Conservation (phyloP, 2,113 vertebrate genomes). For the Salminus brasiliensis region DNA sequence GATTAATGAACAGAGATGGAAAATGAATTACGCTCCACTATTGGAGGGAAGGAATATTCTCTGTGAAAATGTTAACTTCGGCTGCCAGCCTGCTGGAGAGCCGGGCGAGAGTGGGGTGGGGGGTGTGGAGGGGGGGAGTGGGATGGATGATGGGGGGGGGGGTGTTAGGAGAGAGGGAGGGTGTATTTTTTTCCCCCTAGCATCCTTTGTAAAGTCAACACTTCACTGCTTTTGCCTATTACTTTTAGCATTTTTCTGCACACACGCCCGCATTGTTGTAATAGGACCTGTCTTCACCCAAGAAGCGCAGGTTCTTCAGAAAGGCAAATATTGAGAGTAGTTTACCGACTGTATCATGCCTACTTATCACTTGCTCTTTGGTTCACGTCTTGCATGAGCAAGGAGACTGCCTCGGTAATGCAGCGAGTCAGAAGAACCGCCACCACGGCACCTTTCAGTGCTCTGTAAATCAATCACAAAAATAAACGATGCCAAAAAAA, state of each 20-base stretch:
- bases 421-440: neutral
- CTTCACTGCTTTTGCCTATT: conserved; percentile 97
- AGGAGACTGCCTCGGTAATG: neutral
- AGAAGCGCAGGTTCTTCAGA: conserved; percentile 10
- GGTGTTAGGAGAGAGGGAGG: conserved; percentile 44
- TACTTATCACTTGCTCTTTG: neutral
- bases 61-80: conserved; percentile 98
- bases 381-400: neutral
- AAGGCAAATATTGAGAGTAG: conserved; percentile 30
- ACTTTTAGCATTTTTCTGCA: conserved; percentile 90
- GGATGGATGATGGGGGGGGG: conserved; percentile 45
- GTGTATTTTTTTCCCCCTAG: conserved; percentile 74
- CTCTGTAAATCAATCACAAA: neutral
- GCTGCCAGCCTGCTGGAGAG: conserved; percentile 91
- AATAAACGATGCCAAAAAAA: neutral
- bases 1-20: conserved; percentile 99
- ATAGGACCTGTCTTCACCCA: conserved; percentile 37
- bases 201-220: conserved; percentile 99
- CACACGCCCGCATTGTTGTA: conserved; percentile 75
- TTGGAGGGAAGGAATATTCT: conserved; percentile 99
- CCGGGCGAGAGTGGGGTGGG: conserved; percentile 78
- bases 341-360: conserved; percentile 15
- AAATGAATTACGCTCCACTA: conserved; percentile 99
- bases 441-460: neutral
- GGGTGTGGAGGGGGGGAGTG: conserved; percentile 42